A percentile compares a stretch with the other conserved stretches of the same genome.
Evolutionary conservation across 1,140 invertebrate species (phyloP).

Genomic region (Sycobia sp.): DNA sequence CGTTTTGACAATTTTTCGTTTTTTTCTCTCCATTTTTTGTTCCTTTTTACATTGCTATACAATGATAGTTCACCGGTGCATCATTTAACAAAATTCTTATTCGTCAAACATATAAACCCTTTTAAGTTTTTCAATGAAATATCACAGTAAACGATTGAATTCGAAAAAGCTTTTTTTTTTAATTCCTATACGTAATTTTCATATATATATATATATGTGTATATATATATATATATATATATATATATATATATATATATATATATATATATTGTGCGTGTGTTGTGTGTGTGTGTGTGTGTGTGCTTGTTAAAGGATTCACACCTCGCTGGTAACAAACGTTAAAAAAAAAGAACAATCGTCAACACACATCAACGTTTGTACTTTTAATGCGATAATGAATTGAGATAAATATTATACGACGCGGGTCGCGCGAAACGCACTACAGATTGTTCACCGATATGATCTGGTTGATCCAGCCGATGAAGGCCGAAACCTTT

Average conservation of each 20-base stretch:
- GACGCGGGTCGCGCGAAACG: too few species aligned
- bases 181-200: too few species aligned
- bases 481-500: conserved; percentile 91
- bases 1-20: conserved; percentile 34
- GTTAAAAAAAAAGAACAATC: conserved; percentile 33
- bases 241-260: too few species aligned
- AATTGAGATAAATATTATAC: too few species aligned
- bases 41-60: neutral
- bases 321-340: too few species aligned
- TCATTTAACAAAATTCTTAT: neutral
- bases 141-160: conserved; percentile 33
- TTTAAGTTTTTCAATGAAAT: conserved; percentile 9
- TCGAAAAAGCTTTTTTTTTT: conserved; percentile 9
- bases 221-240: too few species aligned
- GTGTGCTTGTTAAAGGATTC: too few species aligned
- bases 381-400: too few species aligned
- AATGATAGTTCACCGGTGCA: neutral
- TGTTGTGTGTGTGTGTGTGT: too few species aligned
- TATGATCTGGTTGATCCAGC: conserved; percentile 97
- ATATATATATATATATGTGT: too few species aligned
- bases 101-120: conserved; percentile 1
- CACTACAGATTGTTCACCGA: conserved; percentile 87
- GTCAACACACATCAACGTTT: conserved; percentile 36
- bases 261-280: too few species aligned
- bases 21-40: conserved; percentile 8